These are phyloP conservation scores for Cremastinae sp. DNA, from an alignment of 2,888 invertebrate species.

Conservation along the genomic window DNA sequence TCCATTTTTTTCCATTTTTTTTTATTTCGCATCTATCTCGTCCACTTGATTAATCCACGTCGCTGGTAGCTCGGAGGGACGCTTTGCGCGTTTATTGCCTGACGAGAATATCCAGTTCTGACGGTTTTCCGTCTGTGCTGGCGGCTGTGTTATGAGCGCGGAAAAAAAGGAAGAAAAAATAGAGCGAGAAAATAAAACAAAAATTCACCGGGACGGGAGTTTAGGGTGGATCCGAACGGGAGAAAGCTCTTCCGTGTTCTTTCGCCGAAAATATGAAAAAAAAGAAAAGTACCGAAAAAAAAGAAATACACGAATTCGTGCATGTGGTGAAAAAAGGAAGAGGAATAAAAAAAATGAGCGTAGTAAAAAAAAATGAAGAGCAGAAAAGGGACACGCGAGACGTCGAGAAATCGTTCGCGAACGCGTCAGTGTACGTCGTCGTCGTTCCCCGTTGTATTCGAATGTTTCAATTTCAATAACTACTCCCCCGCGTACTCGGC, in stretches of 20 bases:
- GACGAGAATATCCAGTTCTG: constrained; percentile 20
- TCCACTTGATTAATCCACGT: constrained; percentile 48
- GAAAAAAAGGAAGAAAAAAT: constrained; percentile 1
- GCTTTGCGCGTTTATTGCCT: constrained; percentile 50
- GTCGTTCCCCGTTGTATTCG: constrained; percentile 69
- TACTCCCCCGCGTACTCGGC: constrained; percentile 79
- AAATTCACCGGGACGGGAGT: not conserved
- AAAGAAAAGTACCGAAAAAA: constrained; percentile 2
- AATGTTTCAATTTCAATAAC: constrained; percentile 81
- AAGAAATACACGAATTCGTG: constrained; percentile 24
- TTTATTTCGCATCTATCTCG: constrained; percentile 14
- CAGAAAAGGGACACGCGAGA: constrained; percentile 53
- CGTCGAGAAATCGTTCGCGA: constrained; percentile 40
- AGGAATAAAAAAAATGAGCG: not conserved
- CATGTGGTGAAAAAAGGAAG: constrained; percentile 2
- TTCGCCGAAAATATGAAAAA: not conserved
- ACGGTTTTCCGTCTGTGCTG: constrained; percentile 18
- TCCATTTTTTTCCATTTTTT: constrained; percentile 29
- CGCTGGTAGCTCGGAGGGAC: constrained; percentile 32
- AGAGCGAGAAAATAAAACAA: not conserved
- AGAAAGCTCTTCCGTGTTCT: not conserved
- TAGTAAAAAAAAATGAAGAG: constrained; percentile 31
- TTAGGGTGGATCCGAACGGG: too few species aligned
- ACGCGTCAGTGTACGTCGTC: constrained; percentile 57
- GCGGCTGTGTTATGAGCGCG: constrained; percentile 32